These are phyloP conservation scores for Hyles vespertilio DNA, from an alignment of 1,140 invertebrate genomes.

Conservation along the genomic window DNA sequence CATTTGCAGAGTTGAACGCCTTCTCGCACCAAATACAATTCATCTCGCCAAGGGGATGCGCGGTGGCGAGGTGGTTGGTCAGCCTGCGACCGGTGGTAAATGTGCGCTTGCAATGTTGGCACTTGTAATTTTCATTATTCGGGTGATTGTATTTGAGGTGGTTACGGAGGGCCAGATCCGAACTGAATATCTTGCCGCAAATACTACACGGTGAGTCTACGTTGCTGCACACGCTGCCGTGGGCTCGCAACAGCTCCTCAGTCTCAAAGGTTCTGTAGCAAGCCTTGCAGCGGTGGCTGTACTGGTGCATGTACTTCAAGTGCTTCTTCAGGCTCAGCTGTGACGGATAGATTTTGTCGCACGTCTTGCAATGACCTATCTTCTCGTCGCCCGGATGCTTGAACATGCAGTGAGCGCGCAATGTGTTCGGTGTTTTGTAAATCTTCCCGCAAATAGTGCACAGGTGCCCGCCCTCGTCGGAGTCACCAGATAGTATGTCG, in stretches of 20 bases:
- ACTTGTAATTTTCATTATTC: slow-evolving; percentile 30
- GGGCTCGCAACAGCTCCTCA: slow-evolving; percentile 24
- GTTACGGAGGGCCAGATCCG: slow-evolving; percentile 43
- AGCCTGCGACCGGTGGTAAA: slow-evolving; percentile 40
- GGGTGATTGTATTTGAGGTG: slow-evolving; percentile 55
- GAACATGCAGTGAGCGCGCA: slow-evolving; percentile 26
- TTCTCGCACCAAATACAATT: slow-evolving; percentile 36
- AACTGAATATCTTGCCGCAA: slow-evolving; percentile 45
- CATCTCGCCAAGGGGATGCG: slow-evolving; percentile 37
- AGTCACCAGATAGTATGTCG: slow-evolving; percentile 31
- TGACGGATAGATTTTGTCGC: slow-evolving; percentile 48
- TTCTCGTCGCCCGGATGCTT: slow-evolving; percentile 1
- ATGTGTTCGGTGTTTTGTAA: slow-evolving; percentile 41
- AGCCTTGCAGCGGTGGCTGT: slow-evolving; percentile 38
- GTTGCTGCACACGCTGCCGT: slow-evolving; percentile 31
- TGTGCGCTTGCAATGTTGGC: slow-evolving; percentile 38
- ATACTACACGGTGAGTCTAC: slow-evolving; percentile 31
- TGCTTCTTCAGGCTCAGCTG: slow-evolving; percentile 21
- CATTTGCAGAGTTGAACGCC: slow-evolving; percentile 37
- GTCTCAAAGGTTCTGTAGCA: slow-evolving; percentile 49
- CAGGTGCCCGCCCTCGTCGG: slow-evolving; percentile 10
- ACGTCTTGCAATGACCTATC: slow-evolving; percentile 32
- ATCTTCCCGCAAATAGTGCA: slow-evolving; percentile 44
- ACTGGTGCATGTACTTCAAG: slow-evolving; percentile 47
- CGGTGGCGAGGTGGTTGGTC: slow-evolving; percentile 41